Base-by-base conservation (phyloP, 2,888 invertebrate genomes). In the Patella ulyssiponensis region DNA sequence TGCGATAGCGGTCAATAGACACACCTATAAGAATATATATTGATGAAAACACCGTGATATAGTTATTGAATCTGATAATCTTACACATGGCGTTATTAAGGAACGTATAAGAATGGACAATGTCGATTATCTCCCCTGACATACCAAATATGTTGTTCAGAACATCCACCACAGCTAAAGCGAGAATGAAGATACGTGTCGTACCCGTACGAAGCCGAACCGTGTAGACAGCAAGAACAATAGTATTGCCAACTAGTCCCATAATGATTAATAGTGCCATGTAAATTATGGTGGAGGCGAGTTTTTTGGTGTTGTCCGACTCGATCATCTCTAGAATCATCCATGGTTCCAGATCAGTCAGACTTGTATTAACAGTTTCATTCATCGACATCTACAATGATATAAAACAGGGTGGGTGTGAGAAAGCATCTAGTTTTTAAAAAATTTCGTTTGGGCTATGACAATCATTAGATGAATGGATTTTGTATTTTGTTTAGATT, bases 221-320 rank as follows among this genome's bases (percentile, higher is more conserved):
- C 1, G 77, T 76, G 78, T 78, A 81, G 44, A 82, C 78, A n/a
- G 80, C 81, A 5, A 80, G 71, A 14, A 79, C 80, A 14, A 82
- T 52, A 0, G 72, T 27, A 72, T 81, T 82, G 7, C 88, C 88
- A 1, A 86, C 80, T 52, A 83, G 75, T 0, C 86, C 86, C 0
- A 86, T n/a, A 1, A 83, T 17, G 82, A 87, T 85, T n/a, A 87
- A 73, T 0, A 85, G 44, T 1, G 79, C 77, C 4, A 84, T 81
- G 52, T 84, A 86, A 5, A 86, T 78, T 69, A 87, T 83, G 1
- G 87, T 85, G 0, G 88, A 87, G 17, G 84, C 69, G 2, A 76
- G n/a, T 11, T 52, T 71, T 3, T 20, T 20, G 20, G 64, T 64
- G 20, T 23, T 64, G 11, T 20, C 12, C 14, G 14, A 0, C 64